These are phyloP conservation scores for Lamellibrachia columna DNA, from an alignment of 2,888 invertebrate genomes.

Conservation along the genomic window DNA sequence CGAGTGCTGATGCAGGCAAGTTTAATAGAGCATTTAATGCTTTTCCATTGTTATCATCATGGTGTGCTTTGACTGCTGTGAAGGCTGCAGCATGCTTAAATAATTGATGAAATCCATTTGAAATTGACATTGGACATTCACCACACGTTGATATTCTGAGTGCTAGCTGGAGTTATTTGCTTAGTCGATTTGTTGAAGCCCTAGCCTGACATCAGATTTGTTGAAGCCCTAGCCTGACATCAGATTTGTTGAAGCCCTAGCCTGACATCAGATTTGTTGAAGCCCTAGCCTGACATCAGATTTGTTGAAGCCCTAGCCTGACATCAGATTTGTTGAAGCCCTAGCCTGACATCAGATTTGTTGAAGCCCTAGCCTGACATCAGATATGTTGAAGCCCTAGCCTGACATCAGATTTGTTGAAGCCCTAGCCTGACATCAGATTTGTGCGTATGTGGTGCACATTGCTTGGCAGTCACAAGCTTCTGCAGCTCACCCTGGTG, in stretches of 20 bases:
- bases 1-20: not conserved
- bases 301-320: not conserved
- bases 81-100: not conserved
- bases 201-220: not conserved
- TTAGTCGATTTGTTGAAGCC: not conserved
- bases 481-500: slow-evolving; percentile 12
- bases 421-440: not conserved
- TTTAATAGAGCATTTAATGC: not conserved
- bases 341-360: not conserved
- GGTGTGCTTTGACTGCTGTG: not conserved
- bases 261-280: too few relatives aligned
- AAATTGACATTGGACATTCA: slow-evolving; percentile 10
- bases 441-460: not conserved
- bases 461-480: not conserved
- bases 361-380: too few relatives aligned
- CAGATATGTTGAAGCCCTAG: too few relatives aligned
- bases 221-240: too few relatives aligned
- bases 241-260: too few relatives aligned
- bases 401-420: too few relatives aligned
- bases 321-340: not conserved
- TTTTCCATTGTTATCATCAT: not conserved
- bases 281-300: not conserved
- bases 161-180: not conserved
- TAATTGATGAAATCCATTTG: slow-evolving; percentile 16
- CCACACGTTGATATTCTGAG: not conserved